These are phyloP conservation scores for Drosophila rufa DNA, from an alignment of 1,140 invertebrate species.

Conservation along the genomic window DNA sequence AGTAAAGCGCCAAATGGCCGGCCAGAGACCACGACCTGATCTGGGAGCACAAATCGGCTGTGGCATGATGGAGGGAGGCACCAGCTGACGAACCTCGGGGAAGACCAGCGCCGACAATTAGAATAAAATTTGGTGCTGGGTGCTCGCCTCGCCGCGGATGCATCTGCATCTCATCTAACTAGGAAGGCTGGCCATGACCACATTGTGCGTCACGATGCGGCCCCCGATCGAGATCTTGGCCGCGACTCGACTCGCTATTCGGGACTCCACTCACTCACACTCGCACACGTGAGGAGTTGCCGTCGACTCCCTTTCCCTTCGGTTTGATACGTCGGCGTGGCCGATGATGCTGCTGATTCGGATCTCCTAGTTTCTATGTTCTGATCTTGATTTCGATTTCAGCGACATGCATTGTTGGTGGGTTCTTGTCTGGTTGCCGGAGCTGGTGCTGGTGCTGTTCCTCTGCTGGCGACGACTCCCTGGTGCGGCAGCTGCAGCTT, in stretches of 20 bases:
- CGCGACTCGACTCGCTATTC: constrained; percentile 25
- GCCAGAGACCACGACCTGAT: constrained; percentile 12
- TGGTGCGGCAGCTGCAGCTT: constrained; percentile 67
- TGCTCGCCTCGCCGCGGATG: not conserved
- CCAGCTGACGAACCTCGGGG: constrained; percentile 34
- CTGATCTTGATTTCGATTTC: constrained; percentile 83
- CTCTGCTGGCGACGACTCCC: constrained; percentile 61
- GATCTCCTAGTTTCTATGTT: constrained; percentile 56
- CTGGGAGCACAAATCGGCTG: constrained; percentile 42
- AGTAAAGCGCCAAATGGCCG: constrained; percentile 49
- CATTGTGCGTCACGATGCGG: constrained; percentile 75
- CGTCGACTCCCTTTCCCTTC: constrained; percentile 52
- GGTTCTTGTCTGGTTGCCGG: constrained; percentile 34
- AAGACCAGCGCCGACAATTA: constrained; percentile 66
- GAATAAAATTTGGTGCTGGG: constrained; percentile 76
- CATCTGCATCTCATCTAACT: constrained; percentile 46
- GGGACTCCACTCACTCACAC: constrained; percentile 13
- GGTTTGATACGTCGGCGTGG: constrained; percentile 73
- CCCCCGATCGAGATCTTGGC: constrained; percentile 41
- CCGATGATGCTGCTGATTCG: constrained; percentile 78
- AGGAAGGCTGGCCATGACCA: constrained; percentile 60
- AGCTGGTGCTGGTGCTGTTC: constrained; percentile 35
- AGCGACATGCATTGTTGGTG: constrained; percentile 70
- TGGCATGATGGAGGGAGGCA: constrained; percentile 40
- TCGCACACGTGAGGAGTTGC: constrained; percentile 31